phyloP scores from a whole-genome alignment of 2,888 invertebrate genomes.

The Drosophila flavopinicola region DNA sequence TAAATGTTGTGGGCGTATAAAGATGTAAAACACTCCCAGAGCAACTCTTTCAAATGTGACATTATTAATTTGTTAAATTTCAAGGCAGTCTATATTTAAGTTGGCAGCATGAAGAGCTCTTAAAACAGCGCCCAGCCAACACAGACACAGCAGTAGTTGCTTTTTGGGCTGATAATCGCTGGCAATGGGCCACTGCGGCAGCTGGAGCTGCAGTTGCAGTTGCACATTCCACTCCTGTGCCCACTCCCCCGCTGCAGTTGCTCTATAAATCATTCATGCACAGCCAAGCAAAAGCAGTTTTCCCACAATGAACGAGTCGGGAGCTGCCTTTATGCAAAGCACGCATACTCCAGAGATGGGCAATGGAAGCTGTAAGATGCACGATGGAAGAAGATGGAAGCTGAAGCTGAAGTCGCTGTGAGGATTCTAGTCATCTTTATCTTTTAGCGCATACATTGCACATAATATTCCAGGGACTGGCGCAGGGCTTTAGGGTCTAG shows the following conservation, averaged over 20 bases:
- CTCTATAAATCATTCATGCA: constrained; percentile 76
- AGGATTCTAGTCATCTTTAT: constrained; percentile 58
- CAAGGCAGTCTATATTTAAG: constrained; percentile 2
- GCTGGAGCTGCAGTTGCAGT: constrained; percentile 15
- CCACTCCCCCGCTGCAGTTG: constrained; percentile 35
- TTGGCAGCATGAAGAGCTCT: constrained; percentile 9
- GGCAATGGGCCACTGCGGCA: constrained; percentile 27
- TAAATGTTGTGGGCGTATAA: neutral
- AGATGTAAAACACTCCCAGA: neutral
- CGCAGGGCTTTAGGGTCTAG: neutral
- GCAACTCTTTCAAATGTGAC: neutral
- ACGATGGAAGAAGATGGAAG: constrained; percentile 4
- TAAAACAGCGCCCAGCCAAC: constrained; percentile 16
- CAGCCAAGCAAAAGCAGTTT: constrained; percentile 63
- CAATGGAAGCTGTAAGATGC: neutral
- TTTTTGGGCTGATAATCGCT: constrained; percentile 46
- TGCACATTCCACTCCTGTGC: neutral
- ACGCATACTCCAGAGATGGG: constrained; percentile 30
- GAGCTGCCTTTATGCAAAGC: constrained; percentile 59
- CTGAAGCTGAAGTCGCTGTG: constrained; percentile 43
- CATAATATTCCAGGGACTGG: constrained; percentile 54
- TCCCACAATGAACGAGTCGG: constrained; percentile 53
- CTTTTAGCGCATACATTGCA: constrained; percentile 58
- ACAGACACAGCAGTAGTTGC: neutral
- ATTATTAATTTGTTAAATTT: constrained; percentile 28